phyloP scores from a whole-genome alignment of 2,797 vertebrate species.

The Chelidonichthys spinosus region DNA sequence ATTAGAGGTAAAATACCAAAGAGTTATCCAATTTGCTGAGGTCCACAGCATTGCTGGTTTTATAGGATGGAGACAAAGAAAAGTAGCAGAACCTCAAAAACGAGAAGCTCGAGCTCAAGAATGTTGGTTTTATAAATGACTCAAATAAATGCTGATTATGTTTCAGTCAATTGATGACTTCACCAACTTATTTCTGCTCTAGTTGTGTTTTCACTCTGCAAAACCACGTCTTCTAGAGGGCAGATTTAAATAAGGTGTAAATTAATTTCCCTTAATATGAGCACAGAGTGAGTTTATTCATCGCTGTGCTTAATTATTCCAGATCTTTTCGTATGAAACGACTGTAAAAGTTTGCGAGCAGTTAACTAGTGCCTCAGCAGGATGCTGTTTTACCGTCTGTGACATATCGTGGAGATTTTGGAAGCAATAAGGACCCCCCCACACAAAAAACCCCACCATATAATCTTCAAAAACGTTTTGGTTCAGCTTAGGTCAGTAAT shows the following conservation, averaged over 20 bases:
- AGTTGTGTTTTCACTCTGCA: background rate
- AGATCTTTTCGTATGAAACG: conserved; percentile 11
- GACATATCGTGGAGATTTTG: conserved; percentile 21
- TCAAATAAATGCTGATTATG: background rate
- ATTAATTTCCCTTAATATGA: background rate
- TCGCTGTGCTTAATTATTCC: background rate
- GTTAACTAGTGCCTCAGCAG: conserved; percentile 10
- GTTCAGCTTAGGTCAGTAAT: conserved; percentile 56
- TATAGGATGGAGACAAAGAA: background rate
- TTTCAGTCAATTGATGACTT: background rate
- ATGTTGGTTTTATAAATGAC: background rate
- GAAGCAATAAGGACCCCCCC: conserved; percentile 23
- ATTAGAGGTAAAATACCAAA: background rate
- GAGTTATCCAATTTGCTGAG: background rate
- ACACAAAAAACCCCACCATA: conserved; percentile 16
- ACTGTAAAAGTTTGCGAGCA: conserved; percentile 7
- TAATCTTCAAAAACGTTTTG: conserved; percentile 40
- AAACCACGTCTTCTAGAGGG: background rate
- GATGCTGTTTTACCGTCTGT: conserved; percentile 26
- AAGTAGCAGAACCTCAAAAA: background rate
- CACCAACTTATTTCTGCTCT: background rate
- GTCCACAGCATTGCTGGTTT: background rate
- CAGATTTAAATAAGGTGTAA: background rate
- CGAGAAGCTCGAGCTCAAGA: background rate
- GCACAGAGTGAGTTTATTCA: too few species aligned